Base-by-base conservation (phyloP, 2,888 invertebrate genomes). In the Agrypnus murinus region DNA sequence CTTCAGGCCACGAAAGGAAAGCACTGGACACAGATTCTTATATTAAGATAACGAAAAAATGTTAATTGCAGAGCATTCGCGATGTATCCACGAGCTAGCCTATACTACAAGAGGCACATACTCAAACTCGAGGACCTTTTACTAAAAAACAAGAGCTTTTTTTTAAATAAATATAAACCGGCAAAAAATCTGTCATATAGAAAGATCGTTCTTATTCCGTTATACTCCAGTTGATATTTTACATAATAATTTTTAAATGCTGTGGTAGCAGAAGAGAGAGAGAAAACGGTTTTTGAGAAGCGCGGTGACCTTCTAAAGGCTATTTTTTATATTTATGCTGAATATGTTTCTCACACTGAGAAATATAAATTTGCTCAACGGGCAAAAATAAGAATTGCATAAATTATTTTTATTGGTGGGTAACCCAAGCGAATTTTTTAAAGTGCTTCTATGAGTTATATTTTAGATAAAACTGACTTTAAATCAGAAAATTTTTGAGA, bases 1-100 rank as follows among this genome's bases (percentile, higher is more conserved):
- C 77, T 77, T 65, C 65, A 66, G 77, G 71, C 53, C 64, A 67
- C 43, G 65, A 62, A 71, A 66, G 53, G 53, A 62, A 50, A 67
- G 66, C 50, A 58, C 60, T 66, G 58, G 45, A 60, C 66, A 48
- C 62, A 55, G 66, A 71, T 66, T 71, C 59, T 57, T 62, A 48
- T 38, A 57, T 46, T 43, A 38, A 62, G 69, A 69, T 69, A 69
- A 69, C 31, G 32, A 65, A 66, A 70, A 53, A 53, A 62, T 60
- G 48, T 57, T 66, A 59, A 71, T 65, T 68, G 60, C 58, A 9
- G 43, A 34, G 58, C 58, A 58, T 58, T 58, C 43, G 43, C 58
- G 25, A 57, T 15, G 36, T 19, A 55, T 55, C 34, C 55, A 38
- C 55, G 55, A 38, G 19, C 36, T 36, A 50, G n/a, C 38, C 10